phyloP scores from a whole-genome alignment of 2,888 invertebrate genomes.

The Pollenia amentaria region DNA sequence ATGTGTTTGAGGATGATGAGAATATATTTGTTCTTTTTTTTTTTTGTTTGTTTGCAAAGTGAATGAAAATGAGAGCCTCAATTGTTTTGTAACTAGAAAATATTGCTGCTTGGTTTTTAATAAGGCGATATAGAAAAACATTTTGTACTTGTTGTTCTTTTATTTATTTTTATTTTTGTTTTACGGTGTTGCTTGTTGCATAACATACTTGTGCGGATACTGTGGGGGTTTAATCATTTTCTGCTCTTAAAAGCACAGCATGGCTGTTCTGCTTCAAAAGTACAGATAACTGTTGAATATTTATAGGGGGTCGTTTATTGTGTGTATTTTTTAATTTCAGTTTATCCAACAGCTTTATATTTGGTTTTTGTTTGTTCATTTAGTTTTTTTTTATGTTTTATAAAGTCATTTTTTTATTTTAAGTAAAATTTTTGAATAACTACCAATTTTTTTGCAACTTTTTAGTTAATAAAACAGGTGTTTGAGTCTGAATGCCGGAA shows the following conservation, averaged over 20 bases:
- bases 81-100: slow-evolving; percentile 21
- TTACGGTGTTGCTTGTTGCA: slow-evolving; percentile 65
- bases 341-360: not conserved
- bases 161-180: slow-evolving; percentile 13
- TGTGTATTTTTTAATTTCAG: slow-evolving; percentile 3
- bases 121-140: too few relatives aligned
- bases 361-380: slow-evolving; percentile 8
- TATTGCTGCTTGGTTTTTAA: not conserved
- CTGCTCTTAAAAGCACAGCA: not conserved
- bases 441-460: not conserved
- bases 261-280: not conserved
- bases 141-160: not conserved
- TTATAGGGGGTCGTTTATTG: slow-evolving; percentile 40
- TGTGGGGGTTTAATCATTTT: slow-evolving; percentile 18
- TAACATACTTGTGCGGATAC: slow-evolving; percentile 30
- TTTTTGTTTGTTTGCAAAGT: not conserved
- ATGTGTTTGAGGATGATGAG: not conserved
- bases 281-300: slow-evolving; percentile 68
- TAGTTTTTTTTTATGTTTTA: not conserved
- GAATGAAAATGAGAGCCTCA: slow-evolving; percentile 12
- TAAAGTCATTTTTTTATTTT: not conserved
- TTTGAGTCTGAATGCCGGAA: not conserved
- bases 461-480: not conserved
- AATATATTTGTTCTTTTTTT: not conserved
- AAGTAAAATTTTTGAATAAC: not conserved